A percentile compares a stretch with the other conserved stretches of the same genome.
Evolutionary conservation across 2,797 vertebrate species (phyloP).

Genomic region (Gymnoscopelus braueri): DNA sequence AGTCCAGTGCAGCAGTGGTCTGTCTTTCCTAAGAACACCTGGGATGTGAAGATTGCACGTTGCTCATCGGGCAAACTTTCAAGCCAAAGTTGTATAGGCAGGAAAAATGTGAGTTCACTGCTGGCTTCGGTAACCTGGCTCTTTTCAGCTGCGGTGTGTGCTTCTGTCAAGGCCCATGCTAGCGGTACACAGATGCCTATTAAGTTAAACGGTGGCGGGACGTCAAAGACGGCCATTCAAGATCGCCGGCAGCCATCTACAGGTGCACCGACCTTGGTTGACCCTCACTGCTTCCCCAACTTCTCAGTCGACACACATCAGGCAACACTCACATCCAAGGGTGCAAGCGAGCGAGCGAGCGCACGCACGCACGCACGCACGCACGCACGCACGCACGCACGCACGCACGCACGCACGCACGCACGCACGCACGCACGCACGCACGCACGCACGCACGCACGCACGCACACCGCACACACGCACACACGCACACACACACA

Average conservation of each 20-base stretch:
- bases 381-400: not conserved
- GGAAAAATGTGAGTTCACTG: not conserved
- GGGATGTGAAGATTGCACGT: conserved; percentile 49
- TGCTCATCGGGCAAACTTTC: conserved; percentile 36
- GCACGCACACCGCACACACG: no score
- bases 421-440: no score
- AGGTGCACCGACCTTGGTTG: conserved; percentile 11
- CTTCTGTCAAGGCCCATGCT: not conserved
- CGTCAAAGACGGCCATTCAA: conserved; percentile 8
- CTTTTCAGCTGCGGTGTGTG: not conserved
- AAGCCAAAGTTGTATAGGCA: not conserved
- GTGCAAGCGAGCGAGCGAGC: not conserved
- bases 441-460: no score
- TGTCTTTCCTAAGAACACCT: conserved; percentile 47
- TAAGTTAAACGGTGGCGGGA: conserved; percentile 5
- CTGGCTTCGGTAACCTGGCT: not conserved
- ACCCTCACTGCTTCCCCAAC: not conserved
- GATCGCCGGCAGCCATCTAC: conserved; percentile 1
- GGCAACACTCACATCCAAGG: no score
- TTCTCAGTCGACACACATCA: not conserved
- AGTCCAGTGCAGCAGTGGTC: conserved; percentile 16
- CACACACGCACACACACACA: no score
- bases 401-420: no score
- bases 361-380: no score
- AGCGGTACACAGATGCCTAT: not conserved